These are phyloP conservation scores for Cybosia mesomella DNA, from an alignment of 2,888 invertebrate genomes.

Conservation along the genomic window DNA sequence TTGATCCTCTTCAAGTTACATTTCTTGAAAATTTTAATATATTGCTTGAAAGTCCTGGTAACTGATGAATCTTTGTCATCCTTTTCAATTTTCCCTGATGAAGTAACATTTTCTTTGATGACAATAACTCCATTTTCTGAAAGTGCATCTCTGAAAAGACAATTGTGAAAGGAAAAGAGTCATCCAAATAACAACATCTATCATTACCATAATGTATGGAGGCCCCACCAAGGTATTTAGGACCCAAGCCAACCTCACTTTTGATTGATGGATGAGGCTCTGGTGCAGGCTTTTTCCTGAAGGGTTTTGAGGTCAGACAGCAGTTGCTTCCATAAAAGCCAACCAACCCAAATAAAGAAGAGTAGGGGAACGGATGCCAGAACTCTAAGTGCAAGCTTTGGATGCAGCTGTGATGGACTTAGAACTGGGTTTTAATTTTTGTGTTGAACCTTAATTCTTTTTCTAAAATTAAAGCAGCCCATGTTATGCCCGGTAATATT, in stretches of 20 bases:
- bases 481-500: too few species aligned
- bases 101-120: conserved; percentile 98
- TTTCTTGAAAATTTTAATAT: conserved; percentile 89
- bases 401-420: too few species aligned
- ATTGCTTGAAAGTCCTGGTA: conserved; percentile 91
- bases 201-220: too few species aligned
- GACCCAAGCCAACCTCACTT: neutral
- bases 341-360: too few species aligned
- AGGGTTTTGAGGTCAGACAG: too few species aligned
- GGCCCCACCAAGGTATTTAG: neutral
- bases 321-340: too few species aligned
- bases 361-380: neutral
- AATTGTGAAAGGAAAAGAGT: neutral
- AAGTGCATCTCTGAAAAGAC: conserved; percentile 85
- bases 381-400: too few species aligned
- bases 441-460: too few species aligned
- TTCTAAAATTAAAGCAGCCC: too few species aligned
- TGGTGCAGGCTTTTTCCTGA: too few species aligned
- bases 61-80: conserved; percentile 97
- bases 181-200: neutral
- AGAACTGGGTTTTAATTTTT: too few species aligned
- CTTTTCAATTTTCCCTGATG: conserved; percentile 88
- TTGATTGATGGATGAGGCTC: too few species aligned
- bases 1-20: conserved; percentile 92
- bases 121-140: conserved; percentile 92